Percentiles rank a stretch among this genome's conserved stretches.
These are phyloP conservation scores for Onychostruthus taczanowskii DNA, from an alignment of 2,113 vertebrate genomes.

Conservation along the genomic window DNA sequence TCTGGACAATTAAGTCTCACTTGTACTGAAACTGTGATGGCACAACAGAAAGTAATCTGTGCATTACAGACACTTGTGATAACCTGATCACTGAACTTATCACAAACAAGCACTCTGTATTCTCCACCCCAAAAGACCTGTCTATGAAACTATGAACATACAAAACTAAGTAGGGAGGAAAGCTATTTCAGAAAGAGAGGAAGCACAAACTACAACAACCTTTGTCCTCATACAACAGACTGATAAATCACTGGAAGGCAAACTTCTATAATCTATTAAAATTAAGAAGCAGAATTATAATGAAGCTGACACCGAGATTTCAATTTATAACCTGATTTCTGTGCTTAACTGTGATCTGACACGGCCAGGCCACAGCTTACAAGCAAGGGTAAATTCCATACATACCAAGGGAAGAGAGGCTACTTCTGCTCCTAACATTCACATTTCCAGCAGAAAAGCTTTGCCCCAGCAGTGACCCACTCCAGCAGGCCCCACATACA, in stretches of 20 bases:
- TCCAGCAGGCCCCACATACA: neutral
- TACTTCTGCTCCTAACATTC: neutral
- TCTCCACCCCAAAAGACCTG: neutral
- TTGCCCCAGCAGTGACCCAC: neutral
- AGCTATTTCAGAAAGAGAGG: neutral
- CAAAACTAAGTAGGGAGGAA: neutral
- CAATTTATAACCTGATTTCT: neutral
- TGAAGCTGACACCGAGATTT: neutral
- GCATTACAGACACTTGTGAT: neutral
- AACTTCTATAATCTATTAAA: neutral
- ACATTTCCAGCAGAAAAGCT: fast-evolving
- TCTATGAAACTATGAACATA: neutral
- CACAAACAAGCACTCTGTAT: neutral
- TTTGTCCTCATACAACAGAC: neutral
- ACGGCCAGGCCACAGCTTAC: neutral
- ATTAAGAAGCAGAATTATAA: neutral
- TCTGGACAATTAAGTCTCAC: neutral
- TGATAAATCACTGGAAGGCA: neutral
- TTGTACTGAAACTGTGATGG: neutral
- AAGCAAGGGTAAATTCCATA: neutral
- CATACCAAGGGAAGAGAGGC: neutral
- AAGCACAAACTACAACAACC: neutral
- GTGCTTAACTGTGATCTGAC: neutral
- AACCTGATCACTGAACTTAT: neutral
- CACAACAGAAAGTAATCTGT: neutral